phyloP scores from a whole-genome alignment of 2,888 invertebrate species.

The Laothoe populi region DNA sequence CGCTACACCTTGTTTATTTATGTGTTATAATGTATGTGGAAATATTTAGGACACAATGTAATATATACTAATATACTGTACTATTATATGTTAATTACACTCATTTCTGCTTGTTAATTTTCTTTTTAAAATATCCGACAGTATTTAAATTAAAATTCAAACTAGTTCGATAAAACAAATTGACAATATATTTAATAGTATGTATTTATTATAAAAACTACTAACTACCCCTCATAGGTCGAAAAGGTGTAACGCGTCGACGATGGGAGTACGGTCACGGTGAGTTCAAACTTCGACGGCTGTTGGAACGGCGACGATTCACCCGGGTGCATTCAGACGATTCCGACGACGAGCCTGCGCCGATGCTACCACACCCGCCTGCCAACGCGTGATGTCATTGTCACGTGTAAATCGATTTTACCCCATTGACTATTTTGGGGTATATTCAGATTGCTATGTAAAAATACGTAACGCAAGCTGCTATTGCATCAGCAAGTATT shows the following conservation, averaged over 20 bases:
- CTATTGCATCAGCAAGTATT: too few species aligned
- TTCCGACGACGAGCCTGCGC: constrained; percentile 87
- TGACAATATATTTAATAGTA: too few species aligned
- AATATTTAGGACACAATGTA: too few species aligned
- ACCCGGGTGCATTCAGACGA: constrained; percentile 88
- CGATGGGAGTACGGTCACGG: constrained; percentile 81
- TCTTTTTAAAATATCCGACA: too few species aligned
- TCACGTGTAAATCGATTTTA: background rate
- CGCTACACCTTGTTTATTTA: background rate
- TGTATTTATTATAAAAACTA: too few species aligned
- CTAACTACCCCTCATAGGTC: constrained; percentile 52
- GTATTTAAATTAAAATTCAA: too few species aligned
- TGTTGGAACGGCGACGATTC: constrained; percentile 86
- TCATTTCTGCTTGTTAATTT: too few species aligned
- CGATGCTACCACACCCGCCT: constrained; percentile 75
- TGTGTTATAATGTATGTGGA: background rate
- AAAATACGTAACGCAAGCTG: background rate
- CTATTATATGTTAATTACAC: too few species aligned
- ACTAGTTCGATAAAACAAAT: too few species aligned
- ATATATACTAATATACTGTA: too few species aligned
- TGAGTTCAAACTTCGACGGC: constrained; percentile 87
- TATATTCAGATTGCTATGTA: background rate
- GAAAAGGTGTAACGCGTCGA: constrained; percentile 71
- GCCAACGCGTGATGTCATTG: constrained; percentile 61
- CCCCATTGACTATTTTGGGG: background rate